A percentile compares a stretch with the other conserved stretches of the same genome.
Conservation (phyloP, 1,140 invertebrate species). For the Galleria mellonella region DNA sequence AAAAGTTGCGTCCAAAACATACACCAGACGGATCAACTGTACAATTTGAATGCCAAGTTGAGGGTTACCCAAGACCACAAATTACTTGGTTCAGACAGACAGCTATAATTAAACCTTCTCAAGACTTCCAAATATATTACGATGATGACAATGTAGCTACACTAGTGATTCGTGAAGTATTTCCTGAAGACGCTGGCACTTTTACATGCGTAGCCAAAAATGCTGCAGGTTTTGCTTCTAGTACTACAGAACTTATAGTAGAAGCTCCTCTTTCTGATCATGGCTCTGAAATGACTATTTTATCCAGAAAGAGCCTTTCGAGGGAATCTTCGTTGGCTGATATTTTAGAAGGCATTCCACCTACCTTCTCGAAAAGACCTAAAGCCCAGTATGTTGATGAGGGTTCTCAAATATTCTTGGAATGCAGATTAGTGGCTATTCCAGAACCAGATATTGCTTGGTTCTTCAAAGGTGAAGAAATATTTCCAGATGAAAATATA, state of each 20-base stretch:
- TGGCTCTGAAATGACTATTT: conserved; percentile 86
- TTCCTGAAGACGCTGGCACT: conserved; percentile 96
- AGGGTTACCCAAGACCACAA: conserved; percentile 90
- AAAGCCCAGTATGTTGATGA: conserved; percentile 89
- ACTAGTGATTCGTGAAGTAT: conserved; percentile 95
- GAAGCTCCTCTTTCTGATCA: conserved; percentile 92
- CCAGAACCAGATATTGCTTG: conserved; percentile 93
- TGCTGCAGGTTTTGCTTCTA: conserved; percentile 92
- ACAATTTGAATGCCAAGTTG: conserved; percentile 93
- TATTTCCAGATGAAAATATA: conserved; percentile 80
- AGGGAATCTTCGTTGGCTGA: conserved; percentile 93
- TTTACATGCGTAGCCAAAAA: conserved; percentile 98
- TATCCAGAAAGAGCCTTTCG: conserved; percentile 87
- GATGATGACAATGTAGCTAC: conserved; percentile 94
- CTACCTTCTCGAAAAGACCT: conserved; percentile 92
- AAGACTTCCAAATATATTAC: conserved; percentile 94
- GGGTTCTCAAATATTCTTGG: conserved; percentile 85
- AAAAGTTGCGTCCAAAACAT: conserved; percentile 88
- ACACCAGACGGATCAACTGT: conserved; percentile 91
- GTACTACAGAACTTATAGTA: conserved; percentile 91
- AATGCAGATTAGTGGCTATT: conserved; percentile 90
- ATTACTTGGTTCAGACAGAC: conserved; percentile 97
- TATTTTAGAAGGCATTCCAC: conserved; percentile 93
- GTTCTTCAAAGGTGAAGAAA: conserved; percentile 84
- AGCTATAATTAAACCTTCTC: conserved; percentile 91